These are phyloP conservation scores for Drosophila pullipes DNA, from an alignment of 2,888 invertebrate genomes.

Conservation along the genomic window DNA sequence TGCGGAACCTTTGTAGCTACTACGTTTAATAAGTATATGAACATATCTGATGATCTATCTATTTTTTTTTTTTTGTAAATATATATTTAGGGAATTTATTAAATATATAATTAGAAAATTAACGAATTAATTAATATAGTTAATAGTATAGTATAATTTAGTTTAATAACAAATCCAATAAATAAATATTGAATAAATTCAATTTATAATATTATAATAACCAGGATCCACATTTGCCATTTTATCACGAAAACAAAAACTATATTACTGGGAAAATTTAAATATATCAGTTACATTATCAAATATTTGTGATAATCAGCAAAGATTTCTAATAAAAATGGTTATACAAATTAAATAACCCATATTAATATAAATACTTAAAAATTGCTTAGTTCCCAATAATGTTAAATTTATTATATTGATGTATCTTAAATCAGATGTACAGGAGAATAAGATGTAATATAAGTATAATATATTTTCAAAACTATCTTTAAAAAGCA, in stretches of 20 bases:
- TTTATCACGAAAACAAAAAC: not conserved
- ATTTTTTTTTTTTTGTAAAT: not conserved
- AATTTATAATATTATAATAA: too few species aligned
- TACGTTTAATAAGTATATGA: slow-evolving; percentile 22
- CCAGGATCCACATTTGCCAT: not conserved
- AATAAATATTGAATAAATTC: not conserved
- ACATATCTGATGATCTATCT: slow-evolving; percentile 41
- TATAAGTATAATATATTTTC: not conserved
- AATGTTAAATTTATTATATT: not conserved
- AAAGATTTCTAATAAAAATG: not conserved
- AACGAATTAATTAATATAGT: not conserved
- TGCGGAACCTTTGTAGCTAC: slow-evolving; percentile 58
- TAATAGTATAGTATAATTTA: not conserved
- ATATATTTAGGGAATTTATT: slow-evolving; percentile 13
- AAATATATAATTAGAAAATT: not conserved
- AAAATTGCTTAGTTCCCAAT: not conserved
- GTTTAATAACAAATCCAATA: not conserved
- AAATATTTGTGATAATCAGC: not conserved
- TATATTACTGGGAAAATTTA: not conserved
- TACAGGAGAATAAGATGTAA: not conserved
- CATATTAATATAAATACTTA: not conserved
- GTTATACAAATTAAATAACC: not conserved
- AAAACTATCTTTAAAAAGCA: not conserved
- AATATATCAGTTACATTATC: not conserved
- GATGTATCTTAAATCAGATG: not conserved